Base-by-base conservation (phyloP, 2,113 vertebrate species). In the Noturus placidus region DNA sequence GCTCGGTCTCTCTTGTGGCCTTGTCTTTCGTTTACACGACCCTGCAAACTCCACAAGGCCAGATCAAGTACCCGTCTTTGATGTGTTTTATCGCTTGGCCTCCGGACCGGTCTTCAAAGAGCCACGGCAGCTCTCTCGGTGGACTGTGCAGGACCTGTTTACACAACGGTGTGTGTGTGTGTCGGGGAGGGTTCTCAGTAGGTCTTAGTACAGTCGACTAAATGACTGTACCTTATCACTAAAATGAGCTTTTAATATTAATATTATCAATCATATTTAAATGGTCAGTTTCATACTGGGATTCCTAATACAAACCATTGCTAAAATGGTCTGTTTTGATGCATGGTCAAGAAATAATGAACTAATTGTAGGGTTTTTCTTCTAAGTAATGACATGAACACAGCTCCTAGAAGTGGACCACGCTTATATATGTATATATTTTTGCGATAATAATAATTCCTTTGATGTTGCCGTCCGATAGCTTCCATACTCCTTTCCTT, bases 1-100 rank as follows among this genome's bases (percentile, higher is more conserved):
- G 59, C 33, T 42, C n/a, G 46, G 42, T 83, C 79, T 84, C 78
- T 86, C 72, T 74, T 46, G 59, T 88, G 82, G 78, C 84, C 87
- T 85, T 85, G 85, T 77, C 86, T 85, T 82, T 72, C 72, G 87
- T 90, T 90, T 90, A 85, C 87, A 85, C 46, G 42, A 81, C 89
- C 86, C 82, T 87, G 76, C 65, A 88, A 82, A 83, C 87, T 88
- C 84, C 85, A 87, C 79, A 85, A 86, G 72, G 65, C 42, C 76
- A 70, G 87, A 84, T 87, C 82, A 87, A 89, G 70, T 83, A 52
- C 42, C 22, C 11, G 52, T 30, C 85, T 90, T 90, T 90, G 89
- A 90, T 88, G 85, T 90, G 56, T 81, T 82, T 87, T 87, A 88
- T 87, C 85, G 27, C 79, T 80, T 72, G 33, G 57, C 67, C 67